Conservation (phyloP, 2,113 vertebrate species). For the Sminthopsis crassicaudata region DNA sequence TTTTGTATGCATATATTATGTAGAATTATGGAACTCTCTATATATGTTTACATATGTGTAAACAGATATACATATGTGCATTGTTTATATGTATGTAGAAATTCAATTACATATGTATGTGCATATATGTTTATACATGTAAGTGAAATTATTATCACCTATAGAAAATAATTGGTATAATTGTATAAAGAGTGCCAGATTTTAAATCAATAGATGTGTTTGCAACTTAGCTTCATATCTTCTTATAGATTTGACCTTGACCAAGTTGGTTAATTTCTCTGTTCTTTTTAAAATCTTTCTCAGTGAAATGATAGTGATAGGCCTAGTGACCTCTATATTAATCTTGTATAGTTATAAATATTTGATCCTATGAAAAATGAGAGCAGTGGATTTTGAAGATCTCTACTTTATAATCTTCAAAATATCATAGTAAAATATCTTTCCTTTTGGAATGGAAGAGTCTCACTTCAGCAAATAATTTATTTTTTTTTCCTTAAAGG, state of each 20-base stretch:
- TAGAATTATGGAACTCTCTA: no score
- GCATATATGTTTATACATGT: background rate
- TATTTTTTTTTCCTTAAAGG: background rate
- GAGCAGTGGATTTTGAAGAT: background rate
- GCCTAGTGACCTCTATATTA: background rate
- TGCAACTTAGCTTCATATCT: background rate
- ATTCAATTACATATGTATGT: background rate
- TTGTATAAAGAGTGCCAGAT: background rate
- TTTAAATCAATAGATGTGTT: background rate
- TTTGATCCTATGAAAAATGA: background rate
- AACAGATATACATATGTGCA: no score
- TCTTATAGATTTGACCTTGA: background rate
- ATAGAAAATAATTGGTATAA: background rate
- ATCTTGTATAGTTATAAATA: background rate
- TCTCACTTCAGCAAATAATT: background rate
- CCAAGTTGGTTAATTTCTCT: background rate
- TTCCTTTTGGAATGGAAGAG: background rate
- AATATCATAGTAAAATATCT: background rate
- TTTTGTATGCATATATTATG: background rate
- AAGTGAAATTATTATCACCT: background rate
- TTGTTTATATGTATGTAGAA: no score
- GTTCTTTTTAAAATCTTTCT: background rate
- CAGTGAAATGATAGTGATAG: background rate
- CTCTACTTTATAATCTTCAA: background rate
- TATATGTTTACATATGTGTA: rapidly evolving